Base-by-base conservation (phyloP, 2,888 invertebrate species). In the Meloe dianella region DNA sequence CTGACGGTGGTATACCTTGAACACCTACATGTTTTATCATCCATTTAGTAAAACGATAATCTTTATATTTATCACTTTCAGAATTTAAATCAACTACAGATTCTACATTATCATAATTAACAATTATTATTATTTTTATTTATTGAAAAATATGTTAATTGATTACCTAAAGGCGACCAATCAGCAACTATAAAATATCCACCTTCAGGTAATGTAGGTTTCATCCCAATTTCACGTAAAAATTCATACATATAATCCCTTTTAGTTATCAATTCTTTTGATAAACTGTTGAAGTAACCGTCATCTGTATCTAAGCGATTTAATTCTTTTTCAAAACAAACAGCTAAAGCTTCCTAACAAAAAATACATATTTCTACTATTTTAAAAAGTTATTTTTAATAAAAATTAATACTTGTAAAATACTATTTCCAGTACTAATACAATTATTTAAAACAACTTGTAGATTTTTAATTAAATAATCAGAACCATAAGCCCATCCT, bases 181-280 rank as follows among this genome's bases (percentile, higher is more conserved):
- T 99, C 96, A 1, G 97, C 97, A 62, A 99, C 82, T 87, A 99
- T 92, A 81, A 99, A 99, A 84, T 98, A 99, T 0, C 99, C 98
- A 3, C 96, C 97, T 75, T 98, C 95, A 0, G 99, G 99, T 64
- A 97, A 85, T 0, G 94, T 94, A 0, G 98, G 96, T 47, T 89
- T 89, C 90, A 98, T 94, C 0, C 96, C 97, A 93, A 89, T 75
- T 91, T 89, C 0, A 89, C 90, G 17, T 41, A 41, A 41, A 17
- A 41, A 6, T 17, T 12, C n/a, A 41, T 17, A 41, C 85, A 96
- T 90, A 76, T 85, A 91, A 82, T 97, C 93, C 35, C 96, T 85
- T 82, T 97, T 97, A 0, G 88, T 86, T 65, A 89, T 81, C 59
- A 98, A 84, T 78, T 95, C 93, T 6, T 85, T 84, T 0, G 94